Conservation (phyloP, 2,113 vertebrate genomes). For the Meleagris gallopavo region DNA sequence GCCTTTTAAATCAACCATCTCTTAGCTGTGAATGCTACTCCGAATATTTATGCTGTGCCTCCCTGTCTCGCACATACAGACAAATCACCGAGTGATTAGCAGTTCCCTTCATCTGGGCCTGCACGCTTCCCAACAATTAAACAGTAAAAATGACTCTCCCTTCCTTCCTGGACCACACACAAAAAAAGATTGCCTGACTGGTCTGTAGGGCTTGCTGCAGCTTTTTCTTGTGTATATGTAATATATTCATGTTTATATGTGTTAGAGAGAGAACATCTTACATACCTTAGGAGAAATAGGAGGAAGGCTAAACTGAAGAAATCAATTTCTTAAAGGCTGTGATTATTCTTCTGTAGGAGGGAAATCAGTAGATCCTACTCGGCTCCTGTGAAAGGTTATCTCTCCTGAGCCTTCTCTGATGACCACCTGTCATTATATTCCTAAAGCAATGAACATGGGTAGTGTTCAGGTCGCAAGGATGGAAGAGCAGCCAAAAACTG, state of each 20-base stretch:
- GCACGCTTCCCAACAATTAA: slow-evolving; percentile 2
- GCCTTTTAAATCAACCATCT: neutral
- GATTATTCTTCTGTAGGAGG: neutral
- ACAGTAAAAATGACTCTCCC: neutral
- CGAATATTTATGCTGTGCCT: neutral
- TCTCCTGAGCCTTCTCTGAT: neutral
- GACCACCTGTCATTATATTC: neutral
- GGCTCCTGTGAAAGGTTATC: neutral
- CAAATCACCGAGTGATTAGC: slow-evolving; percentile 8
- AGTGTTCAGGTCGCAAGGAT: rapidly evolving
- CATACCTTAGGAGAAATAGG: neutral
- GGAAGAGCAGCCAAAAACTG: neutral
- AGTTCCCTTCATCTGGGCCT: neutral
- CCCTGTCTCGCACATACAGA: neutral
- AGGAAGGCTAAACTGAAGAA: neutral
- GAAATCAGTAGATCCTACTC: neutral
- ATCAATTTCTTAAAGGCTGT: neutral
- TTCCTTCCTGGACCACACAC: slow-evolving; percentile 18
- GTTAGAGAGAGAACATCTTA: neutral
- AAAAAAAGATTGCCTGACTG: neutral
- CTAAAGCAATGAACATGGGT: neutral
- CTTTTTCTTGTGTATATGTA: neutral
- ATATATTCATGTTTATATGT: neutral
- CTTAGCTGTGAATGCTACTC: neutral
- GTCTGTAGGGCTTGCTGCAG: neutral